Percentiles rank a stretch among this genome's conserved stretches.
These are phyloP conservation scores for Petrosia ficiformis DNA, from an alignment of 37 sponge, comb jelly and placozoan genomes.

Conservation along the genomic window DNA sequence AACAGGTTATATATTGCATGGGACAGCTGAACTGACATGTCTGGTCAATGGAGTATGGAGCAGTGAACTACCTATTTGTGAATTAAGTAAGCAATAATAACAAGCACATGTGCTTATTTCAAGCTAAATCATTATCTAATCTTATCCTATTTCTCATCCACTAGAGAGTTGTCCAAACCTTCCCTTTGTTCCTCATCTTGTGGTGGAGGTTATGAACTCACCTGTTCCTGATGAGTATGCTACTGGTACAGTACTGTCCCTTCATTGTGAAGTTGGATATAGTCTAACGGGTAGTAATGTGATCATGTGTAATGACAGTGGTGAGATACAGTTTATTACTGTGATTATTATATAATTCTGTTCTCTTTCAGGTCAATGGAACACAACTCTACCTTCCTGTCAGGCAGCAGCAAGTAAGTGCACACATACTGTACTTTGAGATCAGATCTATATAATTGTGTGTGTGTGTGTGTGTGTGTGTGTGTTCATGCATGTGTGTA, in stretches of 20 bases:
- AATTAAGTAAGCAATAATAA: background rate
- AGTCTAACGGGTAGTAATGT: background rate
- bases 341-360: too few relatives aligned
- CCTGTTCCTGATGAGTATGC: too few relatives aligned
- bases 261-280: background rate
- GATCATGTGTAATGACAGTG: background rate
- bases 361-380: background rate
- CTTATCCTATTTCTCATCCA: background rate
- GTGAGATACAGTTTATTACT: too few relatives aligned
- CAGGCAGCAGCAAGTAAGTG: too few relatives aligned
- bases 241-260: background rate
- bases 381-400: background rate
- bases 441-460: background rate
- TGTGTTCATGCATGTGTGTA: background rate
- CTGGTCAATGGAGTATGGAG: constrained; percentile 18
- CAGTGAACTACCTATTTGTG: constrained; percentile 5
- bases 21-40: constrained; percentile 1
- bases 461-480: constrained; percentile 4
- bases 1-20: background rate
- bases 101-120: too few relatives aligned
- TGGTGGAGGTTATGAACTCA: background rate
- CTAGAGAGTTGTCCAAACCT: background rate
- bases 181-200: background rate
- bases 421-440: too few relatives aligned
- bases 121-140: too few relatives aligned